Evolutionary conservation across 2,797 vertebrate species (phyloP).

Genomic region (Chaunax sp.): DNA sequence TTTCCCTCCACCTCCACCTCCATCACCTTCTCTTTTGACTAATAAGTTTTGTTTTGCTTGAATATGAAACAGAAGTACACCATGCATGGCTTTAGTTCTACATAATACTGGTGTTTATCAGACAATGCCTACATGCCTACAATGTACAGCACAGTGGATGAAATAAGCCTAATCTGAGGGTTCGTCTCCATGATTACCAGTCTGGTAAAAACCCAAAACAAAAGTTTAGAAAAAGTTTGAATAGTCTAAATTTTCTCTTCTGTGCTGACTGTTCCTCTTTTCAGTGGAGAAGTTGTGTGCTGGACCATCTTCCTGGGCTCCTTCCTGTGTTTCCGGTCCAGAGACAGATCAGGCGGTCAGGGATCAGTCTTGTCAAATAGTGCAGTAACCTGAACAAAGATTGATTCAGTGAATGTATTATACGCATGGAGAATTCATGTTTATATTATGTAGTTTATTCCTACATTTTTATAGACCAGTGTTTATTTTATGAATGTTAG

Average conservation of each 20-base stretch:
- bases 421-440: background rate
- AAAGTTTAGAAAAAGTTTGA: constrained; percentile 11
- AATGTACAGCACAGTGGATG: background rate
- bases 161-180: no score
- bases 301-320: constrained; percentile 86
- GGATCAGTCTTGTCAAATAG: constrained; percentile 72
- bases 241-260: constrained; percentile 32
- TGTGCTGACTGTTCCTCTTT: constrained; percentile 83
- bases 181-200: background rate
- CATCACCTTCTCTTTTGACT: constrained; percentile 29
- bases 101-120: background rate
- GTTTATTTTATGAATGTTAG: background rate
- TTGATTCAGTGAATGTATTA: constrained; percentile 62
- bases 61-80: constrained; percentile 69
- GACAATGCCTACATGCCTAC: no score
- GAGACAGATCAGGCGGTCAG: constrained; percentile 78
- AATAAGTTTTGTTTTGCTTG: constrained; percentile 76
- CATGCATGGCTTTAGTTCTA: background rate
- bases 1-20: constrained; percentile 60
- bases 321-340: constrained; percentile 93
- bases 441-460: background rate
- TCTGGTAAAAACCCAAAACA: background rate
- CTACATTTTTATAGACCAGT: background rate
- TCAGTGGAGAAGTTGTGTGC: constrained; percentile 89
- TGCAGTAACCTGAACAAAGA: constrained; percentile 50